Evolutionary conservation across 2,113 vertebrate genomes (phyloP), one percentile per base, ranked within the genome.

Genomic region (Stigmatopora nigra): DNA sequence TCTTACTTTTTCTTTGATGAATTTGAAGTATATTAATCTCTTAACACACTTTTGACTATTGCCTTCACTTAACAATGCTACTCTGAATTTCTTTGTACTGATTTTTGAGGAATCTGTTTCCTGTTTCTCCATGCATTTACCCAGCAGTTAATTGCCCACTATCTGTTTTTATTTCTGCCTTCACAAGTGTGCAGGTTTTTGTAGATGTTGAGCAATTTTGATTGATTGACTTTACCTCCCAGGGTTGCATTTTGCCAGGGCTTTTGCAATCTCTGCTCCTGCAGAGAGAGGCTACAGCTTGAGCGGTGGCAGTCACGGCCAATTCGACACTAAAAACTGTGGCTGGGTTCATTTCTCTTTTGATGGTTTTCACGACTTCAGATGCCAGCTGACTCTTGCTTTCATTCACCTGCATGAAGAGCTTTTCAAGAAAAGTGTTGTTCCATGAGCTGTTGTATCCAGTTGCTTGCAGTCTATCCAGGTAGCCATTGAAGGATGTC

Each of bases 251-350:
- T 16, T 75, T 72, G 46, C 65, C 84, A 1, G 90, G 76, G 35
- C 85, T 83, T 61, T 79, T 88, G 78, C 93, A 95, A 65, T 91
- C 78, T 71, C 77, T 83, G 66, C 61, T 65, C 52, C 68, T 74
- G 75, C 94, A 95, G 36, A 89, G 71, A n/a, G 88, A 70, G 14
- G 70, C 86, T 71, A 93, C 79, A 31, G 92, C 93, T 0, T 93
- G 76, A 53, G 88, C 88, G 44, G 94, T 85, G 25, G 92, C 91
- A 38, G 84, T 82, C 46, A 94, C 87, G 0, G 93, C 92, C 75
- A 94, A 87, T 61, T 92, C 88, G 62, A 92, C 82, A 44, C 91
- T 92, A 1, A 89, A 89, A 68, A 92, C 76, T 61, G 86, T 72
- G 58, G 88, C 87, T 0, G 81, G 71, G 48, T 91, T 0, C 2